phyloP scores from a whole-genome alignment of 2,113 vertebrate species.

The Tyto alba region DNA sequence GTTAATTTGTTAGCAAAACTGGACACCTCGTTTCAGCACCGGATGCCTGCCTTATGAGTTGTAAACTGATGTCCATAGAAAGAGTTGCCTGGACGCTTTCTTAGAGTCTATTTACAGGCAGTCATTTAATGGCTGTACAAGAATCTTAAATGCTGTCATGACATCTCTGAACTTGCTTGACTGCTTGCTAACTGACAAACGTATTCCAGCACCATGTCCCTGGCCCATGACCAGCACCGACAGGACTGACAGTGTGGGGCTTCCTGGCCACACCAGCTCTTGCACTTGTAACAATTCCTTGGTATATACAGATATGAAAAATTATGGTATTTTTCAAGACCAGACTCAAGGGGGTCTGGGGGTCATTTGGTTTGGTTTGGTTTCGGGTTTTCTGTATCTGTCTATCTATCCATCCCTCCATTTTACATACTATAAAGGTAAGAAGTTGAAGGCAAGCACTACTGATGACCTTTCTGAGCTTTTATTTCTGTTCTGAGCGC shows the following conservation, averaged over 20 bases:
- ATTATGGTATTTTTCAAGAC: neutral
- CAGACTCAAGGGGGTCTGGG: neutral
- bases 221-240: fast-evolving
- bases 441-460: neutral
- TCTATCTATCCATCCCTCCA: neutral
- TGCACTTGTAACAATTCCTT: neutral
- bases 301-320: neutral
- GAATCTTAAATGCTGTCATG: neutral
- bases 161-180: neutral
- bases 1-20: neutral
- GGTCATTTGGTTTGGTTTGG: neutral
- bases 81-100: neutral
- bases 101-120: neutral
- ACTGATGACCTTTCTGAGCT: neutral
- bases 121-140: neutral
- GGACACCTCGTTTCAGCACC: neutral
- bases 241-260: neutral
- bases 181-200: neutral
- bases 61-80: neutral
- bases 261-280: neutral
- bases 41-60: neutral
- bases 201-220: fast-evolving
- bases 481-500: neutral
- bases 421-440: neutral
- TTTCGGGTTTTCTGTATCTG: neutral